Conservation (phyloP, 1,140 invertebrate genomes). For the Sycophaga agraensis region DNA sequence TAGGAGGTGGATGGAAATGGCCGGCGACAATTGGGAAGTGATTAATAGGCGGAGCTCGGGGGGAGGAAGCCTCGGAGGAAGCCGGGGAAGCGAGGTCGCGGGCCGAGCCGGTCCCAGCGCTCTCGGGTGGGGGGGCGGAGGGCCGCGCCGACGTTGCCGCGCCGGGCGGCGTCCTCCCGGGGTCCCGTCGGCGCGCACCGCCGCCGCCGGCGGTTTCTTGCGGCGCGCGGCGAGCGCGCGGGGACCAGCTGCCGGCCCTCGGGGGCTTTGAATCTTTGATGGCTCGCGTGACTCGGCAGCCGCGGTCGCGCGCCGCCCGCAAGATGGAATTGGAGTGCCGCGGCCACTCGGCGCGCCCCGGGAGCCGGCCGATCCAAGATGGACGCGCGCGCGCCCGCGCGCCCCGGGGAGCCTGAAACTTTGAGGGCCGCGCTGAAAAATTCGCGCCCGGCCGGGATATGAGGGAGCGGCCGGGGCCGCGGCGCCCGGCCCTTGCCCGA, state of each 20-base stretch:
- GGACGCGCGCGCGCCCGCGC: not conserved
- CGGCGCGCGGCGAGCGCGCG: conserved; percentile 20
- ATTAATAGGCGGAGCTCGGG: no score
- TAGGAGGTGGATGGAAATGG: no score
- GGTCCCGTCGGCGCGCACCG: no score
- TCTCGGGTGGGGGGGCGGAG: no score
- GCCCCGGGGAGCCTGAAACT: conserved; percentile 12
- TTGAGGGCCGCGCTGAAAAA: conserved; percentile 6
- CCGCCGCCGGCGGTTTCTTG: no score
- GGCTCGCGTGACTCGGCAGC: conserved; percentile 55
- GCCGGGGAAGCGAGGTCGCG: not conserved
- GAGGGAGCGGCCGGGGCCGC: no score
- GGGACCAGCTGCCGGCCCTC: conserved; percentile 55
- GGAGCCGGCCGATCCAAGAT: not conserved
- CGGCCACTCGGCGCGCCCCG: no score
- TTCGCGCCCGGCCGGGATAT: not conserved
- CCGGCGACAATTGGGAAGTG: no score
- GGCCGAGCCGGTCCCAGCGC: no score
- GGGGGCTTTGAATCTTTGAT: conserved; percentile 55
- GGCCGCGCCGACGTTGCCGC: no score
- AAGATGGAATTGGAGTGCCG: conserved; percentile 28
- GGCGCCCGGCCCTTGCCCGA: not conserved
- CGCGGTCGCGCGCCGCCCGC: not conserved
- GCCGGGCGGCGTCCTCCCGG: no score
- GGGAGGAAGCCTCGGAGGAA: not conserved